These are phyloP conservation scores for Setophaga kirtlandii DNA, from an alignment of 2,113 vertebrate genomes.

Conservation along the genomic window DNA sequence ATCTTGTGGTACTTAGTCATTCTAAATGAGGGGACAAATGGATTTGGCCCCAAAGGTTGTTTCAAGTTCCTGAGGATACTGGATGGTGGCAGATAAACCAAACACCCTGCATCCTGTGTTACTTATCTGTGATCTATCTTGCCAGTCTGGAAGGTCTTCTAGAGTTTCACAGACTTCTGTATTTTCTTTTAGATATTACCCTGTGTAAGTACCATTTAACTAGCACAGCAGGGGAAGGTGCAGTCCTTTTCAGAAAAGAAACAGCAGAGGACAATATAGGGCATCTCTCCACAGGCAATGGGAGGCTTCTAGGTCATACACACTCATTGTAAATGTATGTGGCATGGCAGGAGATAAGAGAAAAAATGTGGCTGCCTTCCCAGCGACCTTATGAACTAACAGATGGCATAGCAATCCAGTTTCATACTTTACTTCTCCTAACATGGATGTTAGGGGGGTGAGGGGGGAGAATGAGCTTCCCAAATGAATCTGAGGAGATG, in stretches of 20 bases:
- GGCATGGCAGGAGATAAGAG: background rate
- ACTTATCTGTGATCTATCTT: background rate
- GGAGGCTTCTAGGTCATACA: background rate
- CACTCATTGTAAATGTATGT: background rate
- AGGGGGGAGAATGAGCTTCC: background rate
- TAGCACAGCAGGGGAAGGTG: background rate
- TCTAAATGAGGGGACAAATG: background rate
- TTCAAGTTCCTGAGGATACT: background rate
- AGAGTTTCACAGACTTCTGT: background rate
- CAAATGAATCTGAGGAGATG: background rate
- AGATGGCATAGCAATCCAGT: background rate
- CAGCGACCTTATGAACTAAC: constrained; percentile 28
- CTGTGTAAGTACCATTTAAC: background rate
- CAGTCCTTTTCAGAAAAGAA: background rate
- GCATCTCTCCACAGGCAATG: background rate
- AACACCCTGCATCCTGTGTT: background rate
- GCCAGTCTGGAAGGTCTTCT: background rate
- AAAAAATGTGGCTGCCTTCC: constrained; percentile 33
- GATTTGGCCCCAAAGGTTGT: background rate
- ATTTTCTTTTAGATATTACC: background rate
- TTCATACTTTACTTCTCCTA: constrained; percentile 6
- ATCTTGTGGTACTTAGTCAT: background rate
- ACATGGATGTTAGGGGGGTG: background rate
- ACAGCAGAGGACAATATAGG: background rate
- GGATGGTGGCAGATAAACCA: background rate